Evolutionary conservation across 2,888 invertebrate genomes (phyloP), one percentile per base, ranked within the genome.

Genomic region (Chrysopilus asiliformis): DNA sequence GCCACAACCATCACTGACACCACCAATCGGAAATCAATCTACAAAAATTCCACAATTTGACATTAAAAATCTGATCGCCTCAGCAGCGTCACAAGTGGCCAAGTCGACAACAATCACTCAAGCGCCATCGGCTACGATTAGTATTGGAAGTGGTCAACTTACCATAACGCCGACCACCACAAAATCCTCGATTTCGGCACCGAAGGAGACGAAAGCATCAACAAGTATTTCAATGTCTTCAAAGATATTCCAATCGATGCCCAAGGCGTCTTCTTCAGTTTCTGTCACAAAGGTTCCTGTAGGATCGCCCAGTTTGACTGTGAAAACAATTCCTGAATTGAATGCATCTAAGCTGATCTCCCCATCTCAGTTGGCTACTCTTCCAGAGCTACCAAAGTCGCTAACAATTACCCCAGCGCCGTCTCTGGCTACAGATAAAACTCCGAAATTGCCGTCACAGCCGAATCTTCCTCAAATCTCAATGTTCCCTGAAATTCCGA

Each of bases 371-470:
- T 24, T 44, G 12, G 29, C 44, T 5, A 38, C 31, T 16, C 42
- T 48, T 15, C 49, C 49, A 7, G 50, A 49, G 24, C 34, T 50
- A 25, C 53, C 53, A 7, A 53, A 53, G 42, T 51, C 51, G 9
- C 39, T 53, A 4, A 48, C 51, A 2, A 51, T 53, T n/a, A 52
- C 49, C 8, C 50, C 53, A 18, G 41, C 51, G 5, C 41, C 46
- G n/a, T 38, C 39, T 27, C n/a, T 32, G 10, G 34, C 33, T 9
- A 30, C 40, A 4, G 48, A 47, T 5, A 38, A 38, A 22, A 13
- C 27, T 4, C 20, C 34, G 4, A 38, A 41, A 28, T 20, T n/a
- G 10, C 24, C 32, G 12, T n/a, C 39, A 6, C 32, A 40, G 19
- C 28, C 40, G 18, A 42, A 43, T 15, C 43, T 43, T 6, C 9